Base-by-base conservation (phyloP, 2,797 vertebrate species). In the Sternarchorhynchus goeldii region DNA sequence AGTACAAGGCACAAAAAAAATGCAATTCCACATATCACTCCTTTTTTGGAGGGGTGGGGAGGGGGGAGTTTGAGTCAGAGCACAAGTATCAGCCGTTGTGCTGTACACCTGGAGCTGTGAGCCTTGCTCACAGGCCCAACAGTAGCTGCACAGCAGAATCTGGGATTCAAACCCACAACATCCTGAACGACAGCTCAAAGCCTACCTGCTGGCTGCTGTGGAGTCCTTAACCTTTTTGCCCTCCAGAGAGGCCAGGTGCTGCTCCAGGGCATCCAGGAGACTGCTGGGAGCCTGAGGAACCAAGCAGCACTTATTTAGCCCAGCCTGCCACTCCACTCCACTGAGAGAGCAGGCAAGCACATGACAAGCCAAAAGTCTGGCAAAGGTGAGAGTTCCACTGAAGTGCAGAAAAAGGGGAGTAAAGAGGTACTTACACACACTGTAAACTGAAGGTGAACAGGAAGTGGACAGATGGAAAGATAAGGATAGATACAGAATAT, bases 221-320 rank as follows among this genome's bases (percentile, higher is more conserved):
- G 97, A 99, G 89, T 99, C 98, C 93, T 99, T 99, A 80, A 99
- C 98, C 92, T 99, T 99, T 90, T 99, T 99, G 87, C 98, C 98
- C 92, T 99, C 98, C 89, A 99, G 94, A 85, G 98, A 99, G 88
- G 95, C 98, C 92, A 99, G 93, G 89, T 99, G 98, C 83, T 99
- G 98, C 90, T 99, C 98, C 90, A 99, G 93, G 91, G 98, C 98
- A 94, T 99, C 97, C 73, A 99, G 94, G 80, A 99, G 97, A 92
- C 98, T 99, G 90, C 98, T 99, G 0, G 97, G 98, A 91, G 97
- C 98, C 98, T 99, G 88, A 58, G 68, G 21, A 66, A 88, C 70
- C 81, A 78, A 82, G 79, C 75, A 56, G 79, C 75, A 70, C 58
- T 80, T 25, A 76, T 18, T 75, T 18, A 72, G 18, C 50, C 68